Base-by-base conservation (phyloP, 2,797 vertebrate species). In the Eremophila alpestris region DNA sequence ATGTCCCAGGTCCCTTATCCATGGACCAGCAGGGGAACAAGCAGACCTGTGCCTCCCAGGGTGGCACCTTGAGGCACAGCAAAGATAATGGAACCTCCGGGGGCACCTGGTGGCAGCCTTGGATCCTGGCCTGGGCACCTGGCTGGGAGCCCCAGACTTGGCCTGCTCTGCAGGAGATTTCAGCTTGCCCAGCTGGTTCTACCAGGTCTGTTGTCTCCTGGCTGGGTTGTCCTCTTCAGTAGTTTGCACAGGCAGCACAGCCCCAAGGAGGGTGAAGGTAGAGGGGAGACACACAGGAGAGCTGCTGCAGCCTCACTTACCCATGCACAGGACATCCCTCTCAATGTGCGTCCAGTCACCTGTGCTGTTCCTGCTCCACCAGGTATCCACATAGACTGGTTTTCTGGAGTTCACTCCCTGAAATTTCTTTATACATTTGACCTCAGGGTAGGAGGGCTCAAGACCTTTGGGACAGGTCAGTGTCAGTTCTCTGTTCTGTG, bases 401-500 rank as follows among this genome's bases (percentile, higher is more conserved):
- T 20, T 8, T 80, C 40, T 48, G 58, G 1, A 6, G 15, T 0
- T 7, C 29, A 10, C 5, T 16, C 1, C 0, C 13, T 4, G 11
- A 60, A 46, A 8, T 49, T 3, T 1, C 7, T 4, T 69, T 63
- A 54, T 16, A 51, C 93, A 90, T 67, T 32, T 67, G 40, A 78
- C 54, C 21, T 7, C 0, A 0, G 43, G 2, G 21, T 70, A 54
- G 16, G 52, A 46, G n/a, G 26, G 54, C 40, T 38, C 2, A 17
- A 70, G 54, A 45, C 22, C 16, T 58, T 6, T 1, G 8, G 2
- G 24, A 23, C 93, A 94, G 29, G 27, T 65, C 65, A 94, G 13
- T 3, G 4, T 60, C 56, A 52, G 13, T 36, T 56, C 29, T 54
- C 4, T 9, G 1, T 73, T 63, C 12, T 46, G n/a, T 52, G 5